These are phyloP conservation scores for Macrotrachela quadricornifera DNA, from an alignment of 1,140 invertebrate species.

Conservation along the genomic window DNA sequence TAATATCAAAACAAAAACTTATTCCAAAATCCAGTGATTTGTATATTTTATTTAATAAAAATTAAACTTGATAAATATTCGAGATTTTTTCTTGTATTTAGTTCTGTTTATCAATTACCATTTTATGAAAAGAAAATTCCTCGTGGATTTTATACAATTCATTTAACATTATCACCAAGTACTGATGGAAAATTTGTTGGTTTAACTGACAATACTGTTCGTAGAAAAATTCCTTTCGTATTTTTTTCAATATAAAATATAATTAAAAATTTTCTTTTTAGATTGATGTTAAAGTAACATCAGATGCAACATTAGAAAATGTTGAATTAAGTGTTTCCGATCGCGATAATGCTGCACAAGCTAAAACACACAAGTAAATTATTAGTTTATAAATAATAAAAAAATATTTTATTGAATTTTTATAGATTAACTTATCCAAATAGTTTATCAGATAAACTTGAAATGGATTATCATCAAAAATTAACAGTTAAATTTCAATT, in stretches of 20 bases:
- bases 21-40: conserved; percentile 5
- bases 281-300: conserved; percentile 17
- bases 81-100: too few species aligned
- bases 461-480: conserved; percentile 70
- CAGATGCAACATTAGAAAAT: conserved; percentile 40
- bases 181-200: conserved; percentile 1
- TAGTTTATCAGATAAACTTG: conserved; percentile 36
- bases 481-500: conserved; percentile 58
- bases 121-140: too few species aligned
- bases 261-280: too few species aligned
- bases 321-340: conserved; percentile 60
- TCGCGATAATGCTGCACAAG: conserved; percentile 59
- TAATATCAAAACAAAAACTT: conserved; percentile 1
- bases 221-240: too few species aligned
- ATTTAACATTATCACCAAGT: too few species aligned
- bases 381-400: conserved; percentile 4
- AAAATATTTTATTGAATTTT: background rate
- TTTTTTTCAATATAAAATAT: too few species aligned
- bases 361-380: too few species aligned
- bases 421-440: too few species aligned
- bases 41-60: too few species aligned
- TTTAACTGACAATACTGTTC: conserved; percentile 1
- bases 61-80: too few species aligned
- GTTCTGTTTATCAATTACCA: too few species aligned
- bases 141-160: too few species aligned